Conservation (phyloP, 2,113 vertebrate species). For the Nettapus auritus region DNA sequence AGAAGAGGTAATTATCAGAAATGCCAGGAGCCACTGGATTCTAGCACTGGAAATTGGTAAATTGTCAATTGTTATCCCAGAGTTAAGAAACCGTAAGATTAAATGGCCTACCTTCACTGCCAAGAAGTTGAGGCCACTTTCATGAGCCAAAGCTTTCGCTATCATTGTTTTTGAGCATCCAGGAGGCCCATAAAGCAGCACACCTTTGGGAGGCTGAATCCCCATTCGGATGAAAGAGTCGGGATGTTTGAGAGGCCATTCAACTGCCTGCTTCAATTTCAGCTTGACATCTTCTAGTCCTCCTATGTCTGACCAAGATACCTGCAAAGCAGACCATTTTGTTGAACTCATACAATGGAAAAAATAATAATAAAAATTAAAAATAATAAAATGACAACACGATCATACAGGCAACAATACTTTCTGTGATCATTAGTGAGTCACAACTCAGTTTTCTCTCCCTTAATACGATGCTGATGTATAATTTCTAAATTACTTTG, state of each 20-base stretch:
- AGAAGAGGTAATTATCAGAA: not conserved
- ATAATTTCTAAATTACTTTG: not conserved
- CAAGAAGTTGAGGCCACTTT: constrained; percentile 95
- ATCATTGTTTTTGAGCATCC: constrained; percentile 99
- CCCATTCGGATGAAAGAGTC: constrained; percentile 92
- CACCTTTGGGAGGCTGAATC: constrained; percentile 91
- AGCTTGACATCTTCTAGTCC: constrained; percentile 94
- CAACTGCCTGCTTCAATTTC: constrained; percentile 94
- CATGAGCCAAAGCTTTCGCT: constrained; percentile 93
- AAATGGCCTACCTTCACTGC: constrained; percentile 87
- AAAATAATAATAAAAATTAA: not conserved
- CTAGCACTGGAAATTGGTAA: not conserved
- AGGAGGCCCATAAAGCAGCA: constrained; percentile 94
- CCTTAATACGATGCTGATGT: not conserved
- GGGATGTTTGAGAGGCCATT: constrained; percentile 94
- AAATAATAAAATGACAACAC: not conserved
- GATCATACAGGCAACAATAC: not conserved
- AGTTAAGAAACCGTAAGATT: not conserved
- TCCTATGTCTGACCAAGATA: constrained; percentile 94
- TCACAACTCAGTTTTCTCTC: not conserved
- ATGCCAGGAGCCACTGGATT: not conserved
- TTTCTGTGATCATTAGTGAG: not conserved
- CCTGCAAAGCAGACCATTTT: constrained; percentile 75
- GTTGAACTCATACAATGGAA: not conserved
- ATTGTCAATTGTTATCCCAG: not conserved